These are phyloP conservation scores for human (Homo sapiens) DNA, from an alignment of 2,113 vertebrate genomes.

Conservation along the genomic window GRCh38 chr14:60184501-60185000, in stretches of 20 bases:
- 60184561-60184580: not conserved
- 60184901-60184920: slow-evolving; percentile 42
- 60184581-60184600: not conserved
- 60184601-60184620: not conserved
- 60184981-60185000: slow-evolving; percentile 29
- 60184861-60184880: not conserved
- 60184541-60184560: not conserved
- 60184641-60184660: not conserved
- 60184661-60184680: not conserved
- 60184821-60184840: not conserved
- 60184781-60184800: not conserved
- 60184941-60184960: not conserved
- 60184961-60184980: not conserved
- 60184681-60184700: not conserved
- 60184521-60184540: slow-evolving; percentile 72
- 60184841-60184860: not conserved
- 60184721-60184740: not conserved
- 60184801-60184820: not conserved
- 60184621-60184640: not conserved
- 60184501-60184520: slow-evolving; percentile 42
- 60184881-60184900: not conserved
- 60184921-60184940: slow-evolving; percentile 21
- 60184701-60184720: not conserved
- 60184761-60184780: not conserved
- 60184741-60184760: not conserved